These are phyloP conservation scores for Euura lappo DNA, from an alignment of 1,140 invertebrate genomes.

Conservation along the genomic window DNA sequence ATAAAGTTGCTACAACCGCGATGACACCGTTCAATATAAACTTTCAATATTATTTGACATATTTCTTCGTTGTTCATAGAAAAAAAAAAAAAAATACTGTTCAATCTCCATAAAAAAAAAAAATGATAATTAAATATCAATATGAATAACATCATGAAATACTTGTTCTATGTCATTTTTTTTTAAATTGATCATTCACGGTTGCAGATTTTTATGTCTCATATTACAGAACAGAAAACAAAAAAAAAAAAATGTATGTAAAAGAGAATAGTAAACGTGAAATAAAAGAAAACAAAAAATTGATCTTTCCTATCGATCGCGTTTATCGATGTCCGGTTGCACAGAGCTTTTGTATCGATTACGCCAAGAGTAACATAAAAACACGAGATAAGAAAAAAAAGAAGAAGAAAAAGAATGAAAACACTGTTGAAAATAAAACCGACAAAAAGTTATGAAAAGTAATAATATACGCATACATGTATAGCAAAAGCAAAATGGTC, in stretches of 20 bases:
- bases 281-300: background rate
- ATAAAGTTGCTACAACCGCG: conserved; percentile 12
- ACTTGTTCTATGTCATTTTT: no score
- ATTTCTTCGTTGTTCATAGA: background rate
- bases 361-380: no score
- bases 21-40: background rate
- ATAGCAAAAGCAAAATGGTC: background rate
- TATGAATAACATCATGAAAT: background rate
- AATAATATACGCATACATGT: background rate
- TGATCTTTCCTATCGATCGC: background rate
- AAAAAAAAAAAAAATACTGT: no score
- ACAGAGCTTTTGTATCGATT: no score
- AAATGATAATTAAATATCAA: background rate
- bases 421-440: background rate
- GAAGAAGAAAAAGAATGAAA: background rate
- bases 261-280: background rate
- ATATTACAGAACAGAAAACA: background rate
- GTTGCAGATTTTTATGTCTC: no score
- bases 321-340: no score
- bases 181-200: no score
- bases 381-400: background rate
- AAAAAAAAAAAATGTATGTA: background rate
- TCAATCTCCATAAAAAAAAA: background rate
- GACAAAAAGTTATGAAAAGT: background rate
- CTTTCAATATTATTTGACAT: background rate